phyloP scores from a whole-genome alignment of 2,888 invertebrate genomes.

The Pyrgus malvae region DNA sequence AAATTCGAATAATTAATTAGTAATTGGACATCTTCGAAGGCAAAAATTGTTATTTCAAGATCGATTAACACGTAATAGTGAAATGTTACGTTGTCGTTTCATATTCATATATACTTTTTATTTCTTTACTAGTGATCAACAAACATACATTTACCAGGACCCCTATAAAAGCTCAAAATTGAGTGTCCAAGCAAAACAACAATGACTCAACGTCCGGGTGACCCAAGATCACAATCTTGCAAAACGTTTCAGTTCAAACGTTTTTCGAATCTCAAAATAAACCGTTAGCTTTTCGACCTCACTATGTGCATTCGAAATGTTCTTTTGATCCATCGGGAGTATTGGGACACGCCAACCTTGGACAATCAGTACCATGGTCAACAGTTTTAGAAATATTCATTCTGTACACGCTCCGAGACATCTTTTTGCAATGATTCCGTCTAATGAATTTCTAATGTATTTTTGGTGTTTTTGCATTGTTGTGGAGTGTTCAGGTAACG shows the following conservation, averaged over 20 bases:
- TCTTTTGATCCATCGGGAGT: not conserved
- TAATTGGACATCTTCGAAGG: no score
- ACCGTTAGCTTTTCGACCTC: slow-evolving; percentile 27
- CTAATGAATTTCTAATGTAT: slow-evolving; percentile 6
- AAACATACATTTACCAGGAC: no score
- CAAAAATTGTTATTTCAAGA: no score
- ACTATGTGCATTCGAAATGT: no score
- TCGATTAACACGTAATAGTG: no score
- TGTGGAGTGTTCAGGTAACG: no score
- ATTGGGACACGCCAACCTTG: not conserved
- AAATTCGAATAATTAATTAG: no score
- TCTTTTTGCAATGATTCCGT: not conserved
- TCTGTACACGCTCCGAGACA: not conserved
- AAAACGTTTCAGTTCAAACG: slow-evolving; percentile 20
- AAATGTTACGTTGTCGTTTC: no score
- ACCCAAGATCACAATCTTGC: slow-evolving; percentile 23
- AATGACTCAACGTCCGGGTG: no score
- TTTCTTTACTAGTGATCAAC: no score
- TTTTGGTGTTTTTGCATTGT: not conserved
- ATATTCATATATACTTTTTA: no score
- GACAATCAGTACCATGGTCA: not conserved
- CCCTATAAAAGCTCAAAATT: no score
- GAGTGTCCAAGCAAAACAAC: slow-evolving; percentile 1
- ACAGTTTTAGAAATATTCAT: not conserved
- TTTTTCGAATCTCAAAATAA: slow-evolving; percentile 25